Evolutionary conservation across 2,797 vertebrate species (phyloP).

Genomic region (Sebastes matsubarae): DNA sequence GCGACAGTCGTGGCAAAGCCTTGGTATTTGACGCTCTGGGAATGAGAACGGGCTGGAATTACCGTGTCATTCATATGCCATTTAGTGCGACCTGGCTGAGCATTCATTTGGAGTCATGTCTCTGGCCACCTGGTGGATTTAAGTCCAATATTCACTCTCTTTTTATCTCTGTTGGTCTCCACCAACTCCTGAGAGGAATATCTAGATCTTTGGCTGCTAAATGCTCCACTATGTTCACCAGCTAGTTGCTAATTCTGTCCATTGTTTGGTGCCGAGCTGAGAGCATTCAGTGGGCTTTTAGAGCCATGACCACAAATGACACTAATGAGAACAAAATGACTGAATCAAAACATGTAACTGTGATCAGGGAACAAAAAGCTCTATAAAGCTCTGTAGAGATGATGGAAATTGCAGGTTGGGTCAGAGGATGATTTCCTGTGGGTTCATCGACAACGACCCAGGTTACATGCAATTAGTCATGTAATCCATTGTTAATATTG

Average conservation of each 20-base stretch:
- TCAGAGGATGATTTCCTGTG: not conserved
- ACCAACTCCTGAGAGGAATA: not conserved
- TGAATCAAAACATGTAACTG: not conserved
- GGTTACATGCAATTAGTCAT: not conserved
- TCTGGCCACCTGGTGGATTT: no score
- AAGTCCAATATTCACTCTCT: not conserved
- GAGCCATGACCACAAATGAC: not conserved
- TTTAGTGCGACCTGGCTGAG: no score
- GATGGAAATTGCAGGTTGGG: not conserved
- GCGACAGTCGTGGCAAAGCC: rapidly evolving
- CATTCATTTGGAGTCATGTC: no score
- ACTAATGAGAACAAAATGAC: not conserved
- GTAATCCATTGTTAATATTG: not conserved
- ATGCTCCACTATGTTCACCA: not conserved
- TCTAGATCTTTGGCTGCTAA: not conserved
- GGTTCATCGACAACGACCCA: not conserved
- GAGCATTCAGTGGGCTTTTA: no score
- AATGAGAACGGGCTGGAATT: no score
- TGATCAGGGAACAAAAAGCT: not conserved
- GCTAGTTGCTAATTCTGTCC: not conserved
- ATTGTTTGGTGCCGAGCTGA: not conserved
- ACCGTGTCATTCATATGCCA: no score
- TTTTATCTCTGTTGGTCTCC: not conserved
- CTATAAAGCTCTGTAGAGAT: not conserved
- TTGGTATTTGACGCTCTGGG: no score